phyloP scores from a whole-genome alignment of 2,888 invertebrate genomes.

The Tiliacea aurago region DNA sequence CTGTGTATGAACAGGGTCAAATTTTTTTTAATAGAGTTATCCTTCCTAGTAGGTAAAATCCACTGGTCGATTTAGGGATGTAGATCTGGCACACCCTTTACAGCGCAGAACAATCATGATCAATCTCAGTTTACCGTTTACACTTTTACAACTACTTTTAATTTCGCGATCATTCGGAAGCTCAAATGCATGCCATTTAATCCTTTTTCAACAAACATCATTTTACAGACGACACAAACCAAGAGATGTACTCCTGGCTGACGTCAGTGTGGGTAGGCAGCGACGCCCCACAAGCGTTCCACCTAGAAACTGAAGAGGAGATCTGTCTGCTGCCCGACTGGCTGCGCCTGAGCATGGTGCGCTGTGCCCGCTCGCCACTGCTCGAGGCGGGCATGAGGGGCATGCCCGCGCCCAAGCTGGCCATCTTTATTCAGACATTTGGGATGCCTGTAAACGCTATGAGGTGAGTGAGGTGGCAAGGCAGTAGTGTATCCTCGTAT shows the following conservation, averaged over 20 bases:
- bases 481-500: not conserved
- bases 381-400: conserved; percentile 96
- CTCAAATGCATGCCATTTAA: not conserved
- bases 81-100: not conserved
- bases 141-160: not conserved
- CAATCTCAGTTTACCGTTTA: not conserved
- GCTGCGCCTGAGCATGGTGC: conserved; percentile 97
- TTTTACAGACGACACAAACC: conserved; percentile 83
- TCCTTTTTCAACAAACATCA: not conserved
- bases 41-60: not conserved
- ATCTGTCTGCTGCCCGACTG: conserved; percentile 97
- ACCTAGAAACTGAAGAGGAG: conserved; percentile 94
- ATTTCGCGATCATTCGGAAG: not conserved
- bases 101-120: not conserved
- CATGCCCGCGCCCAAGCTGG: conserved; percentile 96
- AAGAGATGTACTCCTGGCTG: conserved; percentile 93
- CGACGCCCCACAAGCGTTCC: conserved; percentile 94
- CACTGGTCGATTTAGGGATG: not conserved
- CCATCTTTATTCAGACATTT: conserved; percentile 98
- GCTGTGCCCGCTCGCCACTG: conserved; percentile 94
- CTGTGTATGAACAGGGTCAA: not conserved
- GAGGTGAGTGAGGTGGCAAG: conserved; percentile 87
- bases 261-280: conserved; percentile 94
- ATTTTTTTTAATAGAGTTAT: not conserved
- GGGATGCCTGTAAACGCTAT: conserved; percentile 97